Percentiles rank a stretch among this genome's conserved stretches.
Evolutionary conservation across 2,113 vertebrate genomes (phyloP).

Genomic region (Platysternon megacephalum): DNA sequence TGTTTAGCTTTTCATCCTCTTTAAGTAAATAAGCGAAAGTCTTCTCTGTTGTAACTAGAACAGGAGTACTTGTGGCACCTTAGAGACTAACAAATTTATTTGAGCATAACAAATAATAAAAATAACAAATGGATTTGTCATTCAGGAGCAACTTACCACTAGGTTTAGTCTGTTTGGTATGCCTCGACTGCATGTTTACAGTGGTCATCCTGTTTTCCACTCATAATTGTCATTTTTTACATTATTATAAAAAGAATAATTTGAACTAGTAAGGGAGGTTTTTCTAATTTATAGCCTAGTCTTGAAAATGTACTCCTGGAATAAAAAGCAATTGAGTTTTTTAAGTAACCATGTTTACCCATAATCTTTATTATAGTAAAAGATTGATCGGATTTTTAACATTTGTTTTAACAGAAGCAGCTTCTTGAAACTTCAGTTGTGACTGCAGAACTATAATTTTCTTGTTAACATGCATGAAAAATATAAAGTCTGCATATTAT

Average conservation of each 20-base stretch:
- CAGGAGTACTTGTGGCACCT: no score
- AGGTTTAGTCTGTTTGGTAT: background rate
- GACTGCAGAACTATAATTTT: background rate
- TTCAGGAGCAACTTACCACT: background rate
- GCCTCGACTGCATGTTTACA: accelerated
- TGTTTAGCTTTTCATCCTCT: background rate
- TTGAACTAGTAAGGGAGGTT: background rate
- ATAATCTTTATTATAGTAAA: background rate
- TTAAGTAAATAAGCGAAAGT: background rate
- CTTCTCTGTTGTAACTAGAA: background rate
- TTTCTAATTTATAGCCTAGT: background rate
- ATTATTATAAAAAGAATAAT: background rate
- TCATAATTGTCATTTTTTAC: background rate
- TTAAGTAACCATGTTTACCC: background rate
- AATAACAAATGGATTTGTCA: no score
- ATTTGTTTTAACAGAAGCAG: background rate
- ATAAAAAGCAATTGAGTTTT: background rate
- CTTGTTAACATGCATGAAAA: background rate
- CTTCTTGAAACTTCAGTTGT: background rate
- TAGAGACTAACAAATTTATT: no score
- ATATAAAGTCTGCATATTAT: background rate
- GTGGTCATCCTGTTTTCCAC: background rate
- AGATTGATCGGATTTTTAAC: background rate
- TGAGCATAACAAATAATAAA: no score
- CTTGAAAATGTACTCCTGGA: background rate